These are phyloP conservation scores for Tachina lurida DNA, from an alignment of 2,888 invertebrate species.

Conservation along the genomic window DNA sequence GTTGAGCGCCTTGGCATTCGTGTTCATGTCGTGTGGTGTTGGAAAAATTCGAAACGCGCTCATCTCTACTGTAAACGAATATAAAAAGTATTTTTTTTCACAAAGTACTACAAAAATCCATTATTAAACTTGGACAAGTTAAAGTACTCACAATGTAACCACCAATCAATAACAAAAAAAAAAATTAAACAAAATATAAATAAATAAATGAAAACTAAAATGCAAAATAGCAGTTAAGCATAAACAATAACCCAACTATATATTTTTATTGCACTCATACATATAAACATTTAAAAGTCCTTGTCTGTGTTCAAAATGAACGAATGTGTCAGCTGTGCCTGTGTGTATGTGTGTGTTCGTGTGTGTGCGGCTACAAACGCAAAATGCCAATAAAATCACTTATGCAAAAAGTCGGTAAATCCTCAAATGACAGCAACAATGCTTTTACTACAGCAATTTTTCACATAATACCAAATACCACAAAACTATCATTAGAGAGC, in stretches of 20 bases:
- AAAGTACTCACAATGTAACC: slow-evolving; percentile 53
- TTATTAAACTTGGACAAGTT: slow-evolving; percentile 56
- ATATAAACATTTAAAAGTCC: slow-evolving; percentile 9
- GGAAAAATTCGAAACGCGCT: too few relatives aligned
- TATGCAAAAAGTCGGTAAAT: slow-evolving; percentile 69
- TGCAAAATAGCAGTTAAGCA: slow-evolving; percentile 34
- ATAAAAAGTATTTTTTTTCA: slow-evolving; percentile 19
- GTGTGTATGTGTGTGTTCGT: background rate
- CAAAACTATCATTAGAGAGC: slow-evolving; percentile 57
- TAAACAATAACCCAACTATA: slow-evolving; percentile 22
- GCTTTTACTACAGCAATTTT: slow-evolving; percentile 58
- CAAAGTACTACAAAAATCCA: slow-evolving; percentile 44
- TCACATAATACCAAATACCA: slow-evolving; percentile 56
- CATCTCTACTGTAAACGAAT: too few relatives aligned
- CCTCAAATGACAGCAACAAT: slow-evolving; percentile 68
- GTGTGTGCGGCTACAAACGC: slow-evolving; percentile 36
- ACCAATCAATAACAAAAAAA: slow-evolving; percentile 51
- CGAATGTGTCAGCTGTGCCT: background rate
- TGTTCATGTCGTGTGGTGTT: too few relatives aligned
- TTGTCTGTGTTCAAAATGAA: slow-evolving; percentile 3
- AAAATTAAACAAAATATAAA: slow-evolving; percentile 1
- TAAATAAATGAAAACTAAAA: slow-evolving; percentile 42
- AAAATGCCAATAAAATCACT: slow-evolving; percentile 68
- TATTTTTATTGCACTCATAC: slow-evolving; percentile 27
- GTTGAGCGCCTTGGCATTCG: too few relatives aligned